A percentile compares a stretch with the other conserved stretches of the same genome.
phyloP scores from a whole-genome alignment of 2,888 invertebrate genomes.

The Lysandra bellargus region DNA sequence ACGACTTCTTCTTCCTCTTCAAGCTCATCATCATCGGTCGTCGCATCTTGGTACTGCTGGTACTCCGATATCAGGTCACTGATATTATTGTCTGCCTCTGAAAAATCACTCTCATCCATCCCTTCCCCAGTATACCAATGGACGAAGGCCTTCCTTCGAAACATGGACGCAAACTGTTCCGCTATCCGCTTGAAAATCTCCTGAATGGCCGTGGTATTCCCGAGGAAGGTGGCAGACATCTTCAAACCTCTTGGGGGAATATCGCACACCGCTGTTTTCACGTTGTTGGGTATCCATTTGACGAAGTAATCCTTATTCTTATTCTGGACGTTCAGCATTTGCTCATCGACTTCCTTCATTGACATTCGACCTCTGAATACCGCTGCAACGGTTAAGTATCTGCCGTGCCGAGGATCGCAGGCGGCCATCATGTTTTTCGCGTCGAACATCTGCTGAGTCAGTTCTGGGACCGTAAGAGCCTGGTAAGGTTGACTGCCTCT shows the following conservation, averaged over 20 bases:
- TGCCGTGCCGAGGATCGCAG: conserved; percentile 93
- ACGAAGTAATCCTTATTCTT: conserved; percentile 88
- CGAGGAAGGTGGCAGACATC: conserved; percentile 93
- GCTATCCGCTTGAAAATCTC: conserved; percentile 92
- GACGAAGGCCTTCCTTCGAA: conserved; percentile 95
- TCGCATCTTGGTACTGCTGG: conserved; percentile 95
- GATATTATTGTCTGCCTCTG: conserved; percentile 96
- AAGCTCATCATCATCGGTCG: conserved; percentile 89
- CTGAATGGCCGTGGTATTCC: conserved; percentile 91
- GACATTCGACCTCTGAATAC: conserved; percentile 95
- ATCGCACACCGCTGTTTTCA: conserved; percentile 89
- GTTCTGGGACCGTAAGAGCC: conserved; percentile 91
- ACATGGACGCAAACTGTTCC: conserved; percentile 94
- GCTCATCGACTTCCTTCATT: conserved; percentile 94
- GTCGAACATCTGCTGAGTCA: conserved; percentile 94
- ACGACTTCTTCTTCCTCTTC: conserved; percentile 82
- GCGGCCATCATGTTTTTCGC: conserved; percentile 98
- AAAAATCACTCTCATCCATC: conserved; percentile 97
- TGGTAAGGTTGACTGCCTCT: conserved; percentile 91
- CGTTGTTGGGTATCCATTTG: conserved; percentile 90
- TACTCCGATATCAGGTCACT: conserved; percentile 93
- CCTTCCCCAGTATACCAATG: conserved; percentile 98
- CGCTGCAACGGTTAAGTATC: conserved; percentile 93
- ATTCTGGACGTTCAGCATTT: conserved; percentile 88
- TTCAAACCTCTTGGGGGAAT: conserved; percentile 87